Evolutionary conservation across 2,888 invertebrate genomes (phyloP).

Genomic region (Kryphioiulus occultus): DNA sequence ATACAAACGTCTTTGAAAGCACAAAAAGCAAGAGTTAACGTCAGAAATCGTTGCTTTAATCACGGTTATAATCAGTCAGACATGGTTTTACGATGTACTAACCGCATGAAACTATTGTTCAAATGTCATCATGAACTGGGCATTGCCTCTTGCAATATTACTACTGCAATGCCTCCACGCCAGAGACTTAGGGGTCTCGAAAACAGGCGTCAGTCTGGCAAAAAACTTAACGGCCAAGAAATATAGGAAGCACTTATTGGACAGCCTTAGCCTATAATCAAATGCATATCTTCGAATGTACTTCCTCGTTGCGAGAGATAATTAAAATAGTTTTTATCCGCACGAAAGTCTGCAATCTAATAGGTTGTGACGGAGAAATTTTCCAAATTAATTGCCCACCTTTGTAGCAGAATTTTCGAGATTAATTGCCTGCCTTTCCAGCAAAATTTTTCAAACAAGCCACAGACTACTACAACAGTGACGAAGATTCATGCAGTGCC

Average conservation of each 20-base stretch:
- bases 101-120: too few species aligned
- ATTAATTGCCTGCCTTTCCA: background rate
- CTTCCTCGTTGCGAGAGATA: constrained; percentile 27
- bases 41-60: too few species aligned
- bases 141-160: too few species aligned
- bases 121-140: too few species aligned
- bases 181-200: too few species aligned
- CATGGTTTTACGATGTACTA: too few species aligned
- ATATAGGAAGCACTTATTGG: constrained; percentile 36
- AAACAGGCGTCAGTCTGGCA: background rate
- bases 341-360: background rate
- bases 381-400: background rate
- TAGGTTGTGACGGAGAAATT: background rate
- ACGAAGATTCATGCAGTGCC: too few species aligned
- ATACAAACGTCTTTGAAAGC: too few species aligned
- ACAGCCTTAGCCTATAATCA: background rate
- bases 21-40: too few species aligned
- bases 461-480: background rate
- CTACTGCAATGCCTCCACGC: too few species aligned
- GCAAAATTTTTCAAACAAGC: background rate
- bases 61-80: too few species aligned
- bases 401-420: background rate
- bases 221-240: background rate
- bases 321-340: constrained; percentile 25
- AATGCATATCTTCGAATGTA: constrained; percentile 32